Percentiles rank a stretch among this genome's conserved stretches.
phyloP scores from a whole-genome alignment of 1,140 invertebrate species.

The Medauroidea extradentata region DNA sequence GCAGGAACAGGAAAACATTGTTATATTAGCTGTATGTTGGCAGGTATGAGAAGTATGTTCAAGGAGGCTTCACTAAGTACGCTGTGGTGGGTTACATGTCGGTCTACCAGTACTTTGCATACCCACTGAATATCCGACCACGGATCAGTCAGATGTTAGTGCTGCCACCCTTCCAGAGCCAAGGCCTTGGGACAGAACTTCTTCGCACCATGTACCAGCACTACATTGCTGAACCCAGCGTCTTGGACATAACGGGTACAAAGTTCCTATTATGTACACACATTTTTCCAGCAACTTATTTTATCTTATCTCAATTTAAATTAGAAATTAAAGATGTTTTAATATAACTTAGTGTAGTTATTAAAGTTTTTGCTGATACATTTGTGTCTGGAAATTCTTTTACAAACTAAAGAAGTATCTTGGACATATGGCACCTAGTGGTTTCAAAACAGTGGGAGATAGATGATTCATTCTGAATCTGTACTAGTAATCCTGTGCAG shows the following conservation, averaged over 20 bases:
- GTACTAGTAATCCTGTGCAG: too few species aligned
- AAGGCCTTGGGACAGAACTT: conserved; percentile 75
- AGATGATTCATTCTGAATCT: too few species aligned
- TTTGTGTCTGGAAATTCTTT: too few species aligned
- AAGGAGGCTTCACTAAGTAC: conserved; percentile 59
- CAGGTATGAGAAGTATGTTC: conserved; percentile 79
- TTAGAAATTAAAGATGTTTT: too few species aligned
- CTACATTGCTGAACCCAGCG: conserved; percentile 61
- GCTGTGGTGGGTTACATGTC: conserved; percentile 83
- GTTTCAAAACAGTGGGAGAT: too few species aligned
- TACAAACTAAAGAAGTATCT: too few species aligned
- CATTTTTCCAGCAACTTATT: neutral
- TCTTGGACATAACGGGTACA: conserved; percentile 82
- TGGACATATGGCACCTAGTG: too few species aligned
- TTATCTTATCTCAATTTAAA: neutral
- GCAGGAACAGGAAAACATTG: neutral
- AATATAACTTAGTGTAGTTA: too few species aligned
- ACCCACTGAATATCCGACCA: conserved; percentile 79
- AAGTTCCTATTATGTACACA: neutral
- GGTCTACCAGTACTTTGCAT: conserved; percentile 93
- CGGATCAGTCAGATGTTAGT: conserved; percentile 89
- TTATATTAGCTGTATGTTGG: conserved; percentile 17
- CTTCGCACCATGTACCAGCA: conserved; percentile 74
- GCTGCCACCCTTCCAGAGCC: conserved; percentile 81
- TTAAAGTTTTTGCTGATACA: too few species aligned